phyloP scores from a whole-genome alignment of 2,888 invertebrate species.

The Argynnis bischoffii region DNA sequence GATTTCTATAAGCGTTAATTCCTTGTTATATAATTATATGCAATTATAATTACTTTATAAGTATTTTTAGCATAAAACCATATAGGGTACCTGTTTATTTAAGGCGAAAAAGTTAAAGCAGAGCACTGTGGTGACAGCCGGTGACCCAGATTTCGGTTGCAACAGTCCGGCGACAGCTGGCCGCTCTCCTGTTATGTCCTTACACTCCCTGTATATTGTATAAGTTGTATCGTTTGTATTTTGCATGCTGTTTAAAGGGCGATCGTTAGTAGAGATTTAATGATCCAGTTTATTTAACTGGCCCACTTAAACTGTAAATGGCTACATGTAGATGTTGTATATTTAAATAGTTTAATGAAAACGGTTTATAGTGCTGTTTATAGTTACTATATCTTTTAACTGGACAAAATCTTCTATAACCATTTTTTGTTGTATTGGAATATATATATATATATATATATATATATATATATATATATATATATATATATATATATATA shows the following conservation, averaged over 20 bases:
- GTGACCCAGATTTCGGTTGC: conserved; percentile 50
- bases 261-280: conserved; percentile 1
- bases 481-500: too few species aligned
- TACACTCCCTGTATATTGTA: conserved; percentile 18
- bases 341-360: too few species aligned
- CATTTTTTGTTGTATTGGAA: too few species aligned
- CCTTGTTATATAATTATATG: conserved; percentile 6
- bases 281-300: not conserved
- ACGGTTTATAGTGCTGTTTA: too few species aligned
- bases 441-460: too few species aligned
- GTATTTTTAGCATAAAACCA: not conserved
- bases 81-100: conserved; percentile 25
- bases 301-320: too few species aligned
- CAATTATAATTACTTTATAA: not conserved
- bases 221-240: conserved; percentile 14
- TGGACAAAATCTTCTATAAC: too few species aligned
- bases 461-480: too few species aligned
- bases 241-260: conserved; percentile 1
- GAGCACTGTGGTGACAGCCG: conserved; percentile 47
- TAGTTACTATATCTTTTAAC: too few species aligned
- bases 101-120: conserved; percentile 47
- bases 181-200: conserved; percentile 40
- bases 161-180: conserved; percentile 45
- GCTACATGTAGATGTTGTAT: too few species aligned
- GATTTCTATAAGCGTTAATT: not conserved